phyloP scores from a whole-genome alignment of 2,113 vertebrate genomes.

The Zosterops lateralis region DNA sequence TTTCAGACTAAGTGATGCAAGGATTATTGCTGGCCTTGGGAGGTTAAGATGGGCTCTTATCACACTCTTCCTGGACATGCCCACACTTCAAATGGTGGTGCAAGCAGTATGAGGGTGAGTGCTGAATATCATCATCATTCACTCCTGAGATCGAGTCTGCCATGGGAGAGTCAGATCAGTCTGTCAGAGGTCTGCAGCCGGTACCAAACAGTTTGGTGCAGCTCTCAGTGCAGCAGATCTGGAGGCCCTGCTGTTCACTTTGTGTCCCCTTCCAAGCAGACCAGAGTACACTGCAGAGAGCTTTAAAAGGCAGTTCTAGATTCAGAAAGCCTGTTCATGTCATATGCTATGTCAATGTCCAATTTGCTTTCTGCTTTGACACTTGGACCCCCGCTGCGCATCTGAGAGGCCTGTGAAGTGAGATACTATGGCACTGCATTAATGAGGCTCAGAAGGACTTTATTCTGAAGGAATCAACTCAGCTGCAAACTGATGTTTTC shows the following conservation, averaged over 20 bases:
- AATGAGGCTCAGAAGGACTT: neutral
- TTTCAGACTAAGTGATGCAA: neutral
- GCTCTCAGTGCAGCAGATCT: neutral
- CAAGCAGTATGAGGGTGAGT: neutral
- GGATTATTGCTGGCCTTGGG: neutral
- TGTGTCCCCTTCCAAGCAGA: neutral
- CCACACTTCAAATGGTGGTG: neutral
- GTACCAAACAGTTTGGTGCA: neutral
- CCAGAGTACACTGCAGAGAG: neutral
- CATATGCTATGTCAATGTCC: neutral
- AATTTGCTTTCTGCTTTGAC: neutral
- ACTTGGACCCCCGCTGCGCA: fast-evolving
- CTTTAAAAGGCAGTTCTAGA: neutral
- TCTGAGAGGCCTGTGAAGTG: neutral
- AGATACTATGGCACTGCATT: neutral
- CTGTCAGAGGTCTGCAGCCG: neutral
- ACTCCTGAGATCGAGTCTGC: neutral
- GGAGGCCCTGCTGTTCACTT: neutral
- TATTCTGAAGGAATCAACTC: neutral
- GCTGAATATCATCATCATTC: neutral
- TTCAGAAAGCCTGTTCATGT: neutral
- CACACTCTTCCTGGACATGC: neutral
- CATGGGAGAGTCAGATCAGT: neutral
- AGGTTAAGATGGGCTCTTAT: neutral
- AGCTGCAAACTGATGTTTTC: neutral